Percentiles rank a stretch among this genome's conserved stretches.
Evolutionary conservation across 2,888 invertebrate genomes (phyloP).

Genomic region (Drosophila niveifrons): DNA sequence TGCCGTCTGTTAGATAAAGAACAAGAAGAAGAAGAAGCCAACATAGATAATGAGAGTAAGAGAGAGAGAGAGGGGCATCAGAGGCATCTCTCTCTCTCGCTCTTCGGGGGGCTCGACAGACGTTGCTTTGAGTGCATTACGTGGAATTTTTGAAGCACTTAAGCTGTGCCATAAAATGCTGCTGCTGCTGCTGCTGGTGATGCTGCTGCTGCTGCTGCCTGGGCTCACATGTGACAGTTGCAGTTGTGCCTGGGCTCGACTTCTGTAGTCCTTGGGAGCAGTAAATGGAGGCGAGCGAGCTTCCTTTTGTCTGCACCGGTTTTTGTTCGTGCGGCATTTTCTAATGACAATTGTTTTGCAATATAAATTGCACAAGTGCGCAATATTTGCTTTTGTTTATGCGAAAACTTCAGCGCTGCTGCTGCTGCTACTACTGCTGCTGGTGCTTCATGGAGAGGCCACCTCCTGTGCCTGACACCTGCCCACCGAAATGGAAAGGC

Average conservation of each 20-base stretch:
- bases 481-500: slow-evolving; percentile 71
- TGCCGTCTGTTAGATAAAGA: slow-evolving; percentile 59
- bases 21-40: neutral
- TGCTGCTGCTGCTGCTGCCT: slow-evolving; percentile 41
- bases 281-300: slow-evolving; percentile 36
- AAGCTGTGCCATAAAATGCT: slow-evolving; percentile 81
- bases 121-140: slow-evolving; percentile 83
- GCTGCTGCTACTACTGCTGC: slow-evolving; percentile 24
- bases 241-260: slow-evolving; percentile 50
- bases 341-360: slow-evolving; percentile 84
- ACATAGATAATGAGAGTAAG: neutral
- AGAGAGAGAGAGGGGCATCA: neutral
- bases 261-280: slow-evolving; percentile 19
- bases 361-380: slow-evolving; percentile 84
- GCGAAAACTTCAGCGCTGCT: slow-evolving; percentile 69
- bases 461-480: slow-evolving; percentile 72
- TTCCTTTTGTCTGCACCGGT: slow-evolving; percentile 73
- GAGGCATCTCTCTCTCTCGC: slow-evolving; percentile 16
- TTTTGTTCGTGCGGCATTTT: slow-evolving; percentile 82
- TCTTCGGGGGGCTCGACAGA: slow-evolving; percentile 60
- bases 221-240: slow-evolving; percentile 69
- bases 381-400: slow-evolving; percentile 83
- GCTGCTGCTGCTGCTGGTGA: slow-evolving; percentile 47
- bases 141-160: slow-evolving; percentile 83
- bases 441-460: slow-evolving; percentile 31